Base-by-base conservation (phyloP, 92 coral and sea anemone species). In the Phenganax stokvisi region DNA sequence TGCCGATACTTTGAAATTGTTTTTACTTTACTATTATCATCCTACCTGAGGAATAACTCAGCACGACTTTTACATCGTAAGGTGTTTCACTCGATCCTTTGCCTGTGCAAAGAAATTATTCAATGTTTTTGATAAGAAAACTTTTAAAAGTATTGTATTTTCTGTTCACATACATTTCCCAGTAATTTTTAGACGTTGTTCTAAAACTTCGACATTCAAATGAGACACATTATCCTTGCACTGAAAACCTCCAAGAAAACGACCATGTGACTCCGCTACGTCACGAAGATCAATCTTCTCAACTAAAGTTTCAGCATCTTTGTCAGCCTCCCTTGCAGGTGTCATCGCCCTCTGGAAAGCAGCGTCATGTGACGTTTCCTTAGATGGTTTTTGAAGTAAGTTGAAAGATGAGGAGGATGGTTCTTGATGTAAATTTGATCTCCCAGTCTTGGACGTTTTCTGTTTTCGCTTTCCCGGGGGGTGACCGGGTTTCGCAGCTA, bases 31-130 rank as follows among this genome's bases (percentile, higher is more conserved):
- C 16, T 3, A 11, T 3, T 72, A 10, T 1, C 9, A 20, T 15
- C 89, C 74, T 61, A 85, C 92, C 92, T 20, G 71, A 67, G 7
- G 74, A 63, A 37, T 87, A 80, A 84, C 74, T 75, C 63, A 90
- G 59, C 12, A 90, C 44, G 10, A 79, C 89, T 25, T 85, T 57
- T 47, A 90, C 90, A 56, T 87, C 69, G 66, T 90, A 90, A 0
- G 83, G 79, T 37, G 74, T 83, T 20, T 74, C 85, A 56, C 81
- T 84, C 7, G 93, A 90, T 20, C 93, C 93, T 29, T 63, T 52
- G 81, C 93, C 93, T 90, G 56, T 12, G 3, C 56, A 16, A 12
- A 17, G 17, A 20, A n/a, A 17, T 6, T n/a, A 59, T 59, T 13
- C n/a, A 59, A 59, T 6, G 27, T 17, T 25, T 15, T 47, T 47